These are phyloP conservation scores for Xylota sylvarum DNA, from an alignment of 2,888 invertebrate genomes.

Conservation along the genomic window DNA sequence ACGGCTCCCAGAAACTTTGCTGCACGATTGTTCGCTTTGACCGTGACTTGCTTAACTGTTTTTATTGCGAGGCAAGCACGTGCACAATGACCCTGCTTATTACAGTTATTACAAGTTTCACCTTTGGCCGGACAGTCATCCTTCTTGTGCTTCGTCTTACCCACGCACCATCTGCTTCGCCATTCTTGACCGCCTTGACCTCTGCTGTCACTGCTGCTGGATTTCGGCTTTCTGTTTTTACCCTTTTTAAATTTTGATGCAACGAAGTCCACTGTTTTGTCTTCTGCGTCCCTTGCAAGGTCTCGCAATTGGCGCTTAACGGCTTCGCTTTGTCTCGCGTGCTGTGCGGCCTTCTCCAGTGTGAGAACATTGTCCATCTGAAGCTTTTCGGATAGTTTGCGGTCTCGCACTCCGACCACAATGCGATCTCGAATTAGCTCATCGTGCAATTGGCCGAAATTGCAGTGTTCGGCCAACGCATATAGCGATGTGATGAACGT, in stretches of 20 bases:
- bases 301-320: slow-evolving; percentile 3
- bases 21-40: background rate
- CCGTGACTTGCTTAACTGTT: slow-evolving; percentile 19
- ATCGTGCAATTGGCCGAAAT: slow-evolving; percentile 29
- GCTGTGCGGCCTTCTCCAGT: slow-evolving; percentile 3
- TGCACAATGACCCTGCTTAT: slow-evolving; percentile 15
- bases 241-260: slow-evolving; percentile 1
- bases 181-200: background rate
- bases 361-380: slow-evolving; percentile 1
- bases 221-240: background rate
- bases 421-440: slow-evolving; percentile 13
- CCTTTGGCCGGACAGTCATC: slow-evolving; percentile 13
- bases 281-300: background rate
- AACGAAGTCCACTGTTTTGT: background rate
- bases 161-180: slow-evolving; percentile 18
- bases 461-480: slow-evolving; percentile 39
- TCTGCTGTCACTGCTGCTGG: background rate
- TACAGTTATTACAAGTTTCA: slow-evolving; percentile 14
- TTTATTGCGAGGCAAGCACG: slow-evolving; percentile 26
- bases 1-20: slow-evolving; percentile 17
- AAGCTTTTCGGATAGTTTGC: background rate
- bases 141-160: slow-evolving; percentile 12
- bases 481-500: slow-evolving; percentile 39
- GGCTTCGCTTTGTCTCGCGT: background rate
- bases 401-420: slow-evolving; percentile 7